Percentiles rank a stretch among this genome's conserved stretches.
phyloP scores from a whole-genome alignment of 2,113 vertebrate species.

The Polypterus senegalus region DNA sequence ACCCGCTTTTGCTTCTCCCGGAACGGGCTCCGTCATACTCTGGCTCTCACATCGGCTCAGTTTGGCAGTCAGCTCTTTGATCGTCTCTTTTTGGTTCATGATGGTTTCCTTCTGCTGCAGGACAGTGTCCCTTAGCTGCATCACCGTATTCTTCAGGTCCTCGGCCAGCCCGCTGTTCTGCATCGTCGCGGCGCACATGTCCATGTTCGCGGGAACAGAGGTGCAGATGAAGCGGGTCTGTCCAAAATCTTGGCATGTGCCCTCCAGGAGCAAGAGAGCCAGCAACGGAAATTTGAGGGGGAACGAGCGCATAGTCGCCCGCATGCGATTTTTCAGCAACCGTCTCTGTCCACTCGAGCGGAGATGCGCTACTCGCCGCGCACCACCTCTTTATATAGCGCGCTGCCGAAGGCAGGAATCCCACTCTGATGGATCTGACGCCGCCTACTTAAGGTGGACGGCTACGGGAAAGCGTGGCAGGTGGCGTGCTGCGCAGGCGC shows the following conservation, averaged over 20 bases:
- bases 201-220: conserved; percentile 89
- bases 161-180: conserved; percentile 74
- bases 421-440: background rate
- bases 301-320: too few relatives aligned
- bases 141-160: conserved; percentile 75
- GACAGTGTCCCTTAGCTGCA: conserved; percentile 88
- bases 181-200: conserved; percentile 79
- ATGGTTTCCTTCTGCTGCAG: conserved; percentile 95
- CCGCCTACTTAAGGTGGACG: background rate
- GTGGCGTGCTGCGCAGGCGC: background rate
- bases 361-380: too few relatives aligned
- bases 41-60: conserved; percentile 87
- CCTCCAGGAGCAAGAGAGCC: conserved; percentile 33
- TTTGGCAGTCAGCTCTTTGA: conserved; percentile 84
- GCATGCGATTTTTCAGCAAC: too few relatives aligned
- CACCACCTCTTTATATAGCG: too few relatives aligned
- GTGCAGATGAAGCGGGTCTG: conserved; percentile 93
- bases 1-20: conserved; percentile 52
- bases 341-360: too few relatives aligned
- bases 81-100: conserved; percentile 87
- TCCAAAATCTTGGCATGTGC: conserved; percentile 64
- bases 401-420: too few relatives aligned
- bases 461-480: background rate
- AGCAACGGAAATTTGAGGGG: conserved; percentile 25
- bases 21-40: conserved; percentile 47